Evolutionary conservation across 2,113 vertebrate genomes (phyloP), one percentile per base, ranked within the genome.

Genomic region (Ciconia boyciana): DNA sequence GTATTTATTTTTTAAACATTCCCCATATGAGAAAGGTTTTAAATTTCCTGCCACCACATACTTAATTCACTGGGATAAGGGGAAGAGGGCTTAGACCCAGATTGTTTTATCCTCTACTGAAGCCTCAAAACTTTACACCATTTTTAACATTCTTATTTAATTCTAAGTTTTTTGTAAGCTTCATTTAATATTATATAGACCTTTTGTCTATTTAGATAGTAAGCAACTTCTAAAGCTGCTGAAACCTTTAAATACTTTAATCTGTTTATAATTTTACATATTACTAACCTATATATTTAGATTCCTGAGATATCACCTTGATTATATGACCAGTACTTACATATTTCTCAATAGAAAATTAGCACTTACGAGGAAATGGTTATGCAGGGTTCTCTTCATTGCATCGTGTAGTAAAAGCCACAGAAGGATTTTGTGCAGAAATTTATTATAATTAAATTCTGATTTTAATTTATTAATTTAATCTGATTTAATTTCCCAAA

Each of bases 1-100:
- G 1, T 81, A 87, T 90, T 91, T 90, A 81, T 97, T 97, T 95
- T 94, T 95, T 71, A 87, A 95, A 76, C 51, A 96, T 79, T 51
- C 43, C 60, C 54, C 25, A 44, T 91, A 90, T 74, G 29, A 83
- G 65, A 87, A 85, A 78, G 44, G 86, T 95, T 95, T 92, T 81
- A 55, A 66, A 92, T 93, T 94, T 94, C 68, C 39, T 93, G 51
- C 26, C 1, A 0, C 17, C 39, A 62, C 34, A 46, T 46, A 79
- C n/a, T 83, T 77, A 80, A 79, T 76, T 81, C 6, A 3, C 11
- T 48, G 13, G 52, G 17, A 43, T 26, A 16, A n/a, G 26, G 19
- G 12, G 16, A 83, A 61, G 13, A 83, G 15, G 8, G 16, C 8
- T 83, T 90, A 65, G 6, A 44, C 8, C 4, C 11, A 65, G 26